A percentile compares a stretch with the other conserved stretches of the same genome.
Conservation (phyloP, 2,797 vertebrate genomes). For the Bryconaethiops microstoma region DNA sequence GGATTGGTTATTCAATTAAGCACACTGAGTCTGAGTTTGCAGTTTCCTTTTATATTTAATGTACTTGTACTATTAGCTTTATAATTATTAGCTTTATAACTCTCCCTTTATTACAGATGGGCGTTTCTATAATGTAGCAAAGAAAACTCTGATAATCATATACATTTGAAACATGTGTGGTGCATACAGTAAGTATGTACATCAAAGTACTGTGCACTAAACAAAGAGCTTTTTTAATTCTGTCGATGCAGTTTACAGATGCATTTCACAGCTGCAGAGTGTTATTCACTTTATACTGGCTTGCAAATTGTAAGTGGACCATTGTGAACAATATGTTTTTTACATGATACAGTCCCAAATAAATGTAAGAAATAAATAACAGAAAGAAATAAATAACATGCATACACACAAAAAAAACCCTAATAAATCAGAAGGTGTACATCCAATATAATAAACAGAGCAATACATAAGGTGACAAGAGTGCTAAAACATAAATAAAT, state of each 20-base stretch:
- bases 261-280: neutral
- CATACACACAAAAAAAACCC: too few relatives aligned
- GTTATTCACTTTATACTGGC: constrained; percentile 14
- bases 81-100: too few relatives aligned
- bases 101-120: neutral
- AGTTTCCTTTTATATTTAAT: neutral
- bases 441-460: too few relatives aligned
- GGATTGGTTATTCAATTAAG: neutral
- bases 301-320: constrained; percentile 50
- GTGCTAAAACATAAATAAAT: too few relatives aligned
- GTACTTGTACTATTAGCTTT: neutral
- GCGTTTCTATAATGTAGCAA: too few relatives aligned
- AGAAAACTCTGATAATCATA: neutral
- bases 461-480: too few relatives aligned
- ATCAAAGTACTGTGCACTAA: neutral
- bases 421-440: too few relatives aligned
- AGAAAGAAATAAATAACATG: constrained; percentile 22
- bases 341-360: neutral
- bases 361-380: constrained; percentile 14
- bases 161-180: neutral
- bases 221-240: neutral
- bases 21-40: neutral
- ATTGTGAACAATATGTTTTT: constrained; percentile 22
- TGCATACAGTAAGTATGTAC: neutral
- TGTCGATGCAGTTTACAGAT: constrained; percentile 13